Base-by-base conservation (phyloP, 2,888 invertebrate genomes). In the Hydroisotoma schaefferi region DNA sequence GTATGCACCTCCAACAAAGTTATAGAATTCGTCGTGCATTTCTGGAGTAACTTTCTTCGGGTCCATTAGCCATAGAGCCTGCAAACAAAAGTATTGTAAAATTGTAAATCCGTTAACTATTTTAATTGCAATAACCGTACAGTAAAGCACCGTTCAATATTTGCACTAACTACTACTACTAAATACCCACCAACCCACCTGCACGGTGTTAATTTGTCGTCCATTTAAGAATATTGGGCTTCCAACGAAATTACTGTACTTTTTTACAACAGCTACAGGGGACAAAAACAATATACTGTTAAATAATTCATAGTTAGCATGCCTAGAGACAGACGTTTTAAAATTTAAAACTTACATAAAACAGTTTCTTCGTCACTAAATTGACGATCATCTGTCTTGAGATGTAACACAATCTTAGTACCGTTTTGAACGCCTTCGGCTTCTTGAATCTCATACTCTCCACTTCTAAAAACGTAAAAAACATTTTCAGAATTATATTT, bases 241-340 rank as follows among this genome's bases (percentile, higher is more conserved):
- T 29, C 94, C 91, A 44, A 99, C 92, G 77, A 98, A 98, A 78
- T 95, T 97, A 77, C 95, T 97, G 80, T 98, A 98, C 76, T 95
- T 95, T 75, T 90, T 88, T 22, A 97, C 89, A 44, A 97, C 86
- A 68, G 81, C 88, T 87, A 79, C 54, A 80, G 81, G 68, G 6
- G 18, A 43, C 6, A 10, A 43, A 18, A 18, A 43, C 43, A 43
- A 43, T 6, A 43, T 43, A 10, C 33, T 10, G 33, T 33, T 33
- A 33, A 8, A 33, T 8, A 33, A 33, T 12, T 10, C 8, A 33
- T 26, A 23, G 18, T 33, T 10, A 26, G 25, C 8, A 22, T 20
- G 15, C 48, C 22, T 22, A 48, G 15, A n/a, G n/a, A n/a, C n/a
- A n/a, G n/a, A n/a, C n/a, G n/a, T n/a, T n/a, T n/a, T 25, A 23